These are phyloP conservation scores for Dolichomitus sp. DNA, from an alignment of 2,888 invertebrate species.

Conservation along the genomic window DNA sequence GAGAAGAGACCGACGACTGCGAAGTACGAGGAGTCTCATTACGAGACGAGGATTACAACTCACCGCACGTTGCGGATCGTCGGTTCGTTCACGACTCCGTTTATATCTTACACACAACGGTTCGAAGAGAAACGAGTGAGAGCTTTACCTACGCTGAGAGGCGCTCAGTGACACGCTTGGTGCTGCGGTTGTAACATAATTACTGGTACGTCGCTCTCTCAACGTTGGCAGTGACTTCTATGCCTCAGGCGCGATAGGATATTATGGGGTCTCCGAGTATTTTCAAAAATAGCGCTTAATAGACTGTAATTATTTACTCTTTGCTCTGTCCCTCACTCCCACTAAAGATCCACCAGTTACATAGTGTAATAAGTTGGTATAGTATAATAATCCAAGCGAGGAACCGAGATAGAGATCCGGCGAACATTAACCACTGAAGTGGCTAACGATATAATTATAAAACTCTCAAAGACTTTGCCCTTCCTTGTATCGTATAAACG, in stretches of 20 bases:
- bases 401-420: constrained; percentile 19
- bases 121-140: constrained; percentile 32
- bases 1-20: constrained; percentile 46
- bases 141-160: constrained; percentile 14
- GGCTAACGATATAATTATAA: constrained; percentile 48
- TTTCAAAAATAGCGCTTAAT: constrained; percentile 40
- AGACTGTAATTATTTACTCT: constrained; percentile 42
- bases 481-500: constrained; percentile 3
- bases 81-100: constrained; percentile 48
- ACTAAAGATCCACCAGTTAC: constrained; percentile 38
- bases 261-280: constrained; percentile 24
- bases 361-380: constrained; percentile 43
- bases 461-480: constrained; percentile 20
- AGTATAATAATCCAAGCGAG: constrained; percentile 33
- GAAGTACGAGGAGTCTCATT: constrained; percentile 56
- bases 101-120: constrained; percentile 39
- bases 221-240: background rate
- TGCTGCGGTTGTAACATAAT: constrained; percentile 61
- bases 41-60: constrained; percentile 57
- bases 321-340: constrained; percentile 21
- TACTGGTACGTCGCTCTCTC: constrained; percentile 46
- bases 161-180: constrained; percentile 55
- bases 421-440: constrained; percentile 45
- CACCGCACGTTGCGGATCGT: constrained; percentile 50
- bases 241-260: constrained; percentile 27